These are phyloP conservation scores for Struthio camelus DNA, from an alignment of 2,113 vertebrate genomes.

Conservation along the genomic window DNA sequence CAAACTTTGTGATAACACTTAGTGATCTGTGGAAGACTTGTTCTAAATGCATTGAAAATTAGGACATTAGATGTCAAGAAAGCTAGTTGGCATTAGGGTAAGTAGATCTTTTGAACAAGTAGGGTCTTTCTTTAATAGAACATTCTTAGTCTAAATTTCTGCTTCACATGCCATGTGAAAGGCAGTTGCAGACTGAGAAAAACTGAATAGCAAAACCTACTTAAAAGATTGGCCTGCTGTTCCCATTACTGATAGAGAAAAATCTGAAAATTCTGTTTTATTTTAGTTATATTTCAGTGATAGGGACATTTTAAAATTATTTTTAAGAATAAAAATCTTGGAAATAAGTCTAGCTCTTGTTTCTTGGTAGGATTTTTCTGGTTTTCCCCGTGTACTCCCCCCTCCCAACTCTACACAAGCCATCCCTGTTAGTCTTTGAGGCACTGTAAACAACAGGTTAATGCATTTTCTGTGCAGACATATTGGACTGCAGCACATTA, in stretches of 20 bases:
- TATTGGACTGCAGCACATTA: background rate
- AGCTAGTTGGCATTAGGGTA: background rate
- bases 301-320: background rate
- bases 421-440: background rate
- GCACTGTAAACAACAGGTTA: background rate
- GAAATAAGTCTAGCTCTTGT: background rate
- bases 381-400: background rate
- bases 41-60: background rate
- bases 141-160: background rate
- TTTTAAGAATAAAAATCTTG: background rate
- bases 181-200: background rate
- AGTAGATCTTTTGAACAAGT: background rate
- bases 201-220: background rate
- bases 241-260: background rate
- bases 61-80: background rate
- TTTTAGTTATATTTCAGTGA: background rate
- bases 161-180: background rate
- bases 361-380: background rate
- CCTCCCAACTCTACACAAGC: background rate
- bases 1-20: background rate
- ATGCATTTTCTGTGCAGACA: background rate
- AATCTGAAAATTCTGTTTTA: background rate
- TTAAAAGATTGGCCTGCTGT: background rate
- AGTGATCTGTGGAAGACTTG: background rate
- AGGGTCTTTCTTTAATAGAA: background rate